Conservation (phyloP, 2,113 vertebrate species). For the Bubo bubo region DNA sequence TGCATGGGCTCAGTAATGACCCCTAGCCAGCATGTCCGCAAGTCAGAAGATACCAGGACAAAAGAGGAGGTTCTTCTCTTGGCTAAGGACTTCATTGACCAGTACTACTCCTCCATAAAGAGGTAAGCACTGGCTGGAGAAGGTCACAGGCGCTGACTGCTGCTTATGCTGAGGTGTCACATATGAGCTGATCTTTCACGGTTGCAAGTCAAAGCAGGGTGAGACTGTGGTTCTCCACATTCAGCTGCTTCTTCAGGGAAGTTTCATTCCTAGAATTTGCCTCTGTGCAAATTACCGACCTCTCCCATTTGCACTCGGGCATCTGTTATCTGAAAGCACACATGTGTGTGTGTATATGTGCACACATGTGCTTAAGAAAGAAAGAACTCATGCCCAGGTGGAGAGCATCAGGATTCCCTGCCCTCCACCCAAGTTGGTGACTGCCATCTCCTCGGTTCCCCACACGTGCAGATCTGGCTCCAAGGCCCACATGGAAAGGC, state of each 20-base stretch:
- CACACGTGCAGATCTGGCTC: conserved; percentile 82
- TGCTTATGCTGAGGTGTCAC: background rate
- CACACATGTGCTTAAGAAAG: background rate
- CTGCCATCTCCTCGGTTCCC: background rate
- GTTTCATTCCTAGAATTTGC: background rate
- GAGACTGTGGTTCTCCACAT: accelerated
- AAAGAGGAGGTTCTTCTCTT: conserved; percentile 87
- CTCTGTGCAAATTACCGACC: background rate
- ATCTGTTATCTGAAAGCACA: background rate
- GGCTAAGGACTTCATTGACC: conserved; percentile 95
- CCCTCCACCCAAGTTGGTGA: background rate
- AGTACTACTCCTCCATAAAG: conserved; percentile 97
- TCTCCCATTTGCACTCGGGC: background rate
- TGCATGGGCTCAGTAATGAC: conserved; percentile 91
- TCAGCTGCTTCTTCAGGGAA: background rate
- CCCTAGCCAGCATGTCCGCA: conserved; percentile 78
- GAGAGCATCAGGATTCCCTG: background rate
- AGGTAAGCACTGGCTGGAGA: conserved; percentile 72
- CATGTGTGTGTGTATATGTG: accelerated
- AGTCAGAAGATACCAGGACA: conserved; percentile 82
- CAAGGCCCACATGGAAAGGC: conserved; percentile 90
- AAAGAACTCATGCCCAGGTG: accelerated
- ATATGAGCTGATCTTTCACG: background rate
- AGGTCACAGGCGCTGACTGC: background rate
- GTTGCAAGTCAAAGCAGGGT: accelerated